phyloP scores from a whole-genome alignment of 2,113 vertebrate genomes.

The Haemorhous mexicanus region DNA sequence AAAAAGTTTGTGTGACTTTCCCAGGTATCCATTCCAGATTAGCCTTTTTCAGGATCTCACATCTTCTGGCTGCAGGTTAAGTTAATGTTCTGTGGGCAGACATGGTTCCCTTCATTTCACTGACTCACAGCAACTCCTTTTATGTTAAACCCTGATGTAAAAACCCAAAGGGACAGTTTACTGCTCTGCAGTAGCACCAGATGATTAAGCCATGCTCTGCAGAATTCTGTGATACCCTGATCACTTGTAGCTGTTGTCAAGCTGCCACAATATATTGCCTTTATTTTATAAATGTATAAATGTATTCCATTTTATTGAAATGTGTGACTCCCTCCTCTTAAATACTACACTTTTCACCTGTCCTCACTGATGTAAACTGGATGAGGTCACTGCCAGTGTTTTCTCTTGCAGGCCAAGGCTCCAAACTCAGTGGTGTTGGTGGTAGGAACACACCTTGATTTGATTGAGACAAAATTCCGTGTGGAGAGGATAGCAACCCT shows the following conservation, averaged over 20 bases:
- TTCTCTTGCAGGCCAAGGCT: constrained; percentile 83
- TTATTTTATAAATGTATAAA: background rate
- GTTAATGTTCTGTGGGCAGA: background rate
- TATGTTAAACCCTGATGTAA: background rate
- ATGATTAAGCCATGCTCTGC: background rate
- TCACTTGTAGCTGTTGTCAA: background rate
- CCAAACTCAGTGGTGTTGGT: constrained; percentile 92
- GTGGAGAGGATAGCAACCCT: constrained; percentile 91
- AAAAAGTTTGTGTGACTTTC: background rate
- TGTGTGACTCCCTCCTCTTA: background rate
- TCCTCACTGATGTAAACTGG: background rate
- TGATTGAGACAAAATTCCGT: constrained; percentile 92
- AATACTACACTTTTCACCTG: background rate
- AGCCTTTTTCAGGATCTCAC: background rate
- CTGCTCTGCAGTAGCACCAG: constrained; percentile 1
- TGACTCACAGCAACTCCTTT: background rate
- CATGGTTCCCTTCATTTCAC: background rate
- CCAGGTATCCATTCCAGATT: background rate
- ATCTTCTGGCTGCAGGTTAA: background rate
- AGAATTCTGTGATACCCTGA: background rate
- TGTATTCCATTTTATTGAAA: background rate
- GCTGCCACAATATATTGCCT: background rate
- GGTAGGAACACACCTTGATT: constrained; percentile 93
- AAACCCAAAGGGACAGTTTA: background rate
- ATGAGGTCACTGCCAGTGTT: background rate